Conservation (phyloP, 2,888 invertebrate genomes). For the Dasysyrphus albostriatus region DNA sequence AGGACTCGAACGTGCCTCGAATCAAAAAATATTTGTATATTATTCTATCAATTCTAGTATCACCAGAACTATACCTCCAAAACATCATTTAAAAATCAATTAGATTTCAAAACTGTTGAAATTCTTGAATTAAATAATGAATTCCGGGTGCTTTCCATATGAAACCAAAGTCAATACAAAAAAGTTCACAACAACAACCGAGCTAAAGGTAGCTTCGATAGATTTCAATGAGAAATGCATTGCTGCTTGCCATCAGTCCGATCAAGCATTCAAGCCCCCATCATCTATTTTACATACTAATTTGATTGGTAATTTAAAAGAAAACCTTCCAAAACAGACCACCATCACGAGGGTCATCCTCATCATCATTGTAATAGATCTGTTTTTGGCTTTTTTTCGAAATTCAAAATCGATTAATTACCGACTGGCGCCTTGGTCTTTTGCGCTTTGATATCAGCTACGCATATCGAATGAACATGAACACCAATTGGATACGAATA, state of each 20-base stretch:
- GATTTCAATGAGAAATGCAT: constrained; percentile 51
- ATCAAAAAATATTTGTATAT: constrained; percentile 26
- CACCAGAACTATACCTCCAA: constrained; percentile 50
- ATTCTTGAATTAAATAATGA: constrained; percentile 35
- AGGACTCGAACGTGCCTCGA: constrained; percentile 67
- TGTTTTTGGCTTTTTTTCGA: constrained; percentile 24
- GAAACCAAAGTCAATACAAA: constrained; percentile 34
- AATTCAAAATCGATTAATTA: constrained; percentile 70
- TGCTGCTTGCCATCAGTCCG: background rate
- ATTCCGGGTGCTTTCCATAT: constrained; percentile 59
- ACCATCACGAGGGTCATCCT: constrained; percentile 52
- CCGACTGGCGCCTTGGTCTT: constrained; percentile 66
- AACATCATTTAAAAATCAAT: constrained; percentile 71
- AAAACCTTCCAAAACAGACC: constrained; percentile 41
- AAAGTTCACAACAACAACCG: background rate
- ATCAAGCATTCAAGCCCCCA: constrained; percentile 6
- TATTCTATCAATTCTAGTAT: constrained; percentile 61
- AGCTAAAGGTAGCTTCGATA: constrained; percentile 9
- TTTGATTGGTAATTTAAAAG: constrained; percentile 34
- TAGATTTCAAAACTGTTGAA: constrained; percentile 40
- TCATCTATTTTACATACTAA: constrained; percentile 73
- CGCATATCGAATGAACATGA: constrained; percentile 66
- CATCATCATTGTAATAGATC: constrained; percentile 48
- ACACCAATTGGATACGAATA: background rate
- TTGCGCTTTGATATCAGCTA: constrained; percentile 56